phyloP scores from a whole-genome alignment of 2,113 vertebrate genomes.

The Peucedramus taeniatus region DNA sequence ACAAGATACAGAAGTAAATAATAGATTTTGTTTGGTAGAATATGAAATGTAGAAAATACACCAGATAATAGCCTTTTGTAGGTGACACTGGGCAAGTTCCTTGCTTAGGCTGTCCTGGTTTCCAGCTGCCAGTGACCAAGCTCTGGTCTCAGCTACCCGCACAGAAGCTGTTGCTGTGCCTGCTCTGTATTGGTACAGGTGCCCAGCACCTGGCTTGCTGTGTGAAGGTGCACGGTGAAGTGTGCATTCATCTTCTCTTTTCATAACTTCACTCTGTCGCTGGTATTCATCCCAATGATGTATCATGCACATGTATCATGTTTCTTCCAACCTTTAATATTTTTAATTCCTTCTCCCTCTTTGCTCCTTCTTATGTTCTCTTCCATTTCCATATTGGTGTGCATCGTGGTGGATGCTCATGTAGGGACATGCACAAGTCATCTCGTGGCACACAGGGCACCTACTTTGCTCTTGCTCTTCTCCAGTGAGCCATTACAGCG shows the following conservation, averaged over 20 bases:
- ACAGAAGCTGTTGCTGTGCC: background rate
- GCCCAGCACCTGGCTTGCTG: rapidly evolving
- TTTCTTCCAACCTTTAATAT: background rate
- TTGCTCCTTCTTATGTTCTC: background rate
- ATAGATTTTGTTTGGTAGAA: background rate
- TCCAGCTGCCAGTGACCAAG: background rate
- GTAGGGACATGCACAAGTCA: background rate
- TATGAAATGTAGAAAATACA: background rate
- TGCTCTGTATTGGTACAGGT: rapidly evolving
- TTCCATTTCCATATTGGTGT: background rate
- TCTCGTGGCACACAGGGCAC: background rate
- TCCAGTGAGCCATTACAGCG: background rate
- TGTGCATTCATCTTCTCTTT: background rate
- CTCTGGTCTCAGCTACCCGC: background rate
- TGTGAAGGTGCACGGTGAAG: background rate
- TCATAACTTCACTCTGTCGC: background rate
- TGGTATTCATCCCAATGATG: background rate
- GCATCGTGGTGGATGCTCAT: background rate
- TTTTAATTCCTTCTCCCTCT: background rate
- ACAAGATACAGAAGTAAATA: background rate
- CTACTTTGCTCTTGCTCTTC: background rate
- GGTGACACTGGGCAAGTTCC: background rate
- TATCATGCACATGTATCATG: no score
- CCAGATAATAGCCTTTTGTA: background rate
- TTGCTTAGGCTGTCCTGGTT: background rate